Evolutionary conservation across 1,140 invertebrate genomes (phyloP).

Genomic region (Hylaeus anthracinus): DNA sequence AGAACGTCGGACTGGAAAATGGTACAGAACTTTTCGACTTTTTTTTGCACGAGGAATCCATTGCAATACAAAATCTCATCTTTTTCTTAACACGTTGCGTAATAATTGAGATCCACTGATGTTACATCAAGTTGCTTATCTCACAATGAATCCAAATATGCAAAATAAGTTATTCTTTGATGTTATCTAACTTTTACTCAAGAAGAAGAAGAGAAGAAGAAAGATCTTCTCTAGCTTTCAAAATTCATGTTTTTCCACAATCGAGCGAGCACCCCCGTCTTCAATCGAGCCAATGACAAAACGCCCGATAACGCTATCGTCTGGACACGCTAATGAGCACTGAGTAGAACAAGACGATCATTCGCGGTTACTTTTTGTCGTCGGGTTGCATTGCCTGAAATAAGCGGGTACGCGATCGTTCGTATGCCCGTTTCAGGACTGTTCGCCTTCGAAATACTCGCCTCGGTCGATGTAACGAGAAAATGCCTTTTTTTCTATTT

Average conservation of each 20-base stretch:
- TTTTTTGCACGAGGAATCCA: no score
- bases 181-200: not conserved
- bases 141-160: no score
- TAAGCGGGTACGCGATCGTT: constrained; percentile 13
- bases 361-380: constrained; percentile 9
- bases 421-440: not conserved
- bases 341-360: constrained; percentile 21
- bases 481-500: not conserved
- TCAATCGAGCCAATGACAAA: no score
- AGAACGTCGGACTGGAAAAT: no score
- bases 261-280: not conserved
- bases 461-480: not conserved
- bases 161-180: no score
- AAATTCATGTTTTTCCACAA: constrained; percentile 17
- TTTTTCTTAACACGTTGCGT: no score
- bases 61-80: no score
- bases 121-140: no score
- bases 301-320: constrained; percentile 34
- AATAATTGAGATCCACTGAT: no score
- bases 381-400: constrained; percentile 31
- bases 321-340: constrained; percentile 26
- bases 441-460: not conserved
- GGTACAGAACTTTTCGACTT: no score
- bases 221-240: not conserved
- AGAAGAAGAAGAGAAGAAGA: no score